Base-by-base conservation (phyloP, 2,888 invertebrate species). In the Drosophila pseudotakahashii region DNA sequence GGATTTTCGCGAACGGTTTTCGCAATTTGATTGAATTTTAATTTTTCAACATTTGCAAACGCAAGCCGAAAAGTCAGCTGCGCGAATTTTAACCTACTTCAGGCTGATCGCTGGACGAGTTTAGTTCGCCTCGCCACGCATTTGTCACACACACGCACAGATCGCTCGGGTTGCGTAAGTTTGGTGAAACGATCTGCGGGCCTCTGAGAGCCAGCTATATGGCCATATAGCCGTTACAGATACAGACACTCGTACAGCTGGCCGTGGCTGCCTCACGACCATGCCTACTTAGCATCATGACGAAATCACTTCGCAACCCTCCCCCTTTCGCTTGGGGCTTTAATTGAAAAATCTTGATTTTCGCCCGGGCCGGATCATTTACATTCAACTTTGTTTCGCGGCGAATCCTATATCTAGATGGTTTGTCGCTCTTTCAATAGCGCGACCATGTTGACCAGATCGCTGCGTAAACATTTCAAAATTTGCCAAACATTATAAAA, bases 1-100 rank as follows among this genome's bases (percentile, higher is more conserved):
- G 63, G 39, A 58, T 57, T 51, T 55, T 75, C 71, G 58, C 45
- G 39, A 63, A 44, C 19, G 52, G 76, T 88, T 82, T 82, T 89
- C 88, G 89, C 89, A 89, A 89, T 86, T 85, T 89, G 78, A 87
- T 83, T 82, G 84, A 89, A 85, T 78, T 81, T 88, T 82, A 87
- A 79, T 73, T 89, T 81, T 87, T 77, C 73, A 71, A 74, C 77
- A 76, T 83, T 89, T 80, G 78, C 78, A 79, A 79, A 70, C 73
- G 75, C 78, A 73, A 79, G 41, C 54, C 67, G 67, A 72, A 82
- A 75, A 79, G 78, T 79, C 84, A 80, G 78, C 87, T 83, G 78
- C 81, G 72, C 66, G 32, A 73, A 75, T 83, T 86, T 86, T 88
- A 88, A 82, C 82, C 89, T 82, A 82, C 83, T 82, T 88, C 81